Conservation (phyloP, 1,140 invertebrate species). For the Lasioglossum baleicum region DNA sequence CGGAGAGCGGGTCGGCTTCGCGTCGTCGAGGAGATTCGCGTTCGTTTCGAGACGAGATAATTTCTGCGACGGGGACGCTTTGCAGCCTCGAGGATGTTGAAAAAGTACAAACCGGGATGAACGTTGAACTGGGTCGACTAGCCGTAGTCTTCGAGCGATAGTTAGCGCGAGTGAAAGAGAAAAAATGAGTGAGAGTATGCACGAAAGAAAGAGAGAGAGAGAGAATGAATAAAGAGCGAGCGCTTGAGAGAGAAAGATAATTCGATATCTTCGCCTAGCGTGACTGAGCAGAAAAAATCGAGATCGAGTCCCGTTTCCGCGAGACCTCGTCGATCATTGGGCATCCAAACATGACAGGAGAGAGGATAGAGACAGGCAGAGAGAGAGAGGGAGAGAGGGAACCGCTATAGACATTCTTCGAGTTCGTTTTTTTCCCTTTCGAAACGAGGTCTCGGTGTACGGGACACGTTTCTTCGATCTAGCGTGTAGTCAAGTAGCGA, state of each 20-base stretch:
- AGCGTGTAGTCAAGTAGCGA: slow-evolving; percentile 49
- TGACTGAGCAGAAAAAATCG: slow-evolving; percentile 9
- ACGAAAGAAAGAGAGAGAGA: no score
- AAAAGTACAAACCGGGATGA: slow-evolving; percentile 42
- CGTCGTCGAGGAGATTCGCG: background rate
- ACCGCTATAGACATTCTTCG: background rate
- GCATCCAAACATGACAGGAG: background rate
- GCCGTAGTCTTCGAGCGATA: slow-evolving; percentile 4
- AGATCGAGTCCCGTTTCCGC: slow-evolving; percentile 15
- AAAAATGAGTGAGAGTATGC: no score
- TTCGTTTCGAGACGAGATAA: background rate
- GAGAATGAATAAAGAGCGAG: no score
- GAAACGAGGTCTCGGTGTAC: background rate
- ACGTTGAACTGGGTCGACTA: slow-evolving; percentile 33
- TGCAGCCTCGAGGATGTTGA: slow-evolving; percentile 23
- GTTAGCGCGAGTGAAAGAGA: no score
- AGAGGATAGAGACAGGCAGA: background rate
- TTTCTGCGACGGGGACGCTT: slow-evolving; percentile 16
- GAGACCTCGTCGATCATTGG: background rate
- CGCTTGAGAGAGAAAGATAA: background rate
- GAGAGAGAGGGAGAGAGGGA: background rate
- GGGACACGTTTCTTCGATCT: slow-evolving; percentile 25
- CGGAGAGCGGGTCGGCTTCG: no score
- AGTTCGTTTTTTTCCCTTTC: background rate
- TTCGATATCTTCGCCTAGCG: slow-evolving; percentile 15